phyloP scores from a whole-genome alignment of 2,113 vertebrate species.

The Sturnira hondurensis region DNA sequence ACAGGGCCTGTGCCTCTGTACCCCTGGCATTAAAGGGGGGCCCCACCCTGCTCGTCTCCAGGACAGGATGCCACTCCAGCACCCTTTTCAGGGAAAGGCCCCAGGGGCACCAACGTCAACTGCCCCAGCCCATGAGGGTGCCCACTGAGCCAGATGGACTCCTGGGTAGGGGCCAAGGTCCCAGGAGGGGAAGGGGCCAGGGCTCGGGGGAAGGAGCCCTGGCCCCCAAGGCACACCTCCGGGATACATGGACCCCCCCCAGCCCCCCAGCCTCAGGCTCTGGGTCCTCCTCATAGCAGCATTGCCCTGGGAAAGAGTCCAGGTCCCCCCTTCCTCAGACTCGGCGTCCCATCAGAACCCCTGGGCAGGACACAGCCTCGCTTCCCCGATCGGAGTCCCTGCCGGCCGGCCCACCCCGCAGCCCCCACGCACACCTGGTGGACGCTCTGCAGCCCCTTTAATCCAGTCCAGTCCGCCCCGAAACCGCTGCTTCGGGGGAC shows the following conservation, averaged over 20 bases:
- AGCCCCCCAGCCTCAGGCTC: not conserved
- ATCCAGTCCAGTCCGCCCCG: not conserved
- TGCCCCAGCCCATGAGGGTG: not conserved
- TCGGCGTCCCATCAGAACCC: not conserved
- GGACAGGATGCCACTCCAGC: too few species aligned
- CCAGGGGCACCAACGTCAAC: not conserved
- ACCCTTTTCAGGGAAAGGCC: too few species aligned
- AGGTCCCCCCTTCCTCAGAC: not conserved
- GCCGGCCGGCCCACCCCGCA: not conserved
- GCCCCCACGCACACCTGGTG: not conserved
- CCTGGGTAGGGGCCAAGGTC: not conserved
- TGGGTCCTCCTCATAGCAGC: not conserved
- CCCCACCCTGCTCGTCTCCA: not conserved
- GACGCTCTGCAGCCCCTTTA: not conserved
- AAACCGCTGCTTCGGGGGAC: fast-evolving
- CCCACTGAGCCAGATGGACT: not conserved
- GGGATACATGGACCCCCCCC: not conserved
- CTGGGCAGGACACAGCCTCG: fast-evolving
- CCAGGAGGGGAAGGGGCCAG: not conserved
- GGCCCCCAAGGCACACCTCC: not conserved
- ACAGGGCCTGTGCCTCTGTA: not conserved
- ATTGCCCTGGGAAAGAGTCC: not conserved
- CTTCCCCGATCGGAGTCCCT: not conserved
- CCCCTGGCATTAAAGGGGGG: not conserved
- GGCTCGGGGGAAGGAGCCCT: too few species aligned